Evolutionary conservation across 2,888 invertebrate species (phyloP).

Genomic region (Melanophora roralis): DNA sequence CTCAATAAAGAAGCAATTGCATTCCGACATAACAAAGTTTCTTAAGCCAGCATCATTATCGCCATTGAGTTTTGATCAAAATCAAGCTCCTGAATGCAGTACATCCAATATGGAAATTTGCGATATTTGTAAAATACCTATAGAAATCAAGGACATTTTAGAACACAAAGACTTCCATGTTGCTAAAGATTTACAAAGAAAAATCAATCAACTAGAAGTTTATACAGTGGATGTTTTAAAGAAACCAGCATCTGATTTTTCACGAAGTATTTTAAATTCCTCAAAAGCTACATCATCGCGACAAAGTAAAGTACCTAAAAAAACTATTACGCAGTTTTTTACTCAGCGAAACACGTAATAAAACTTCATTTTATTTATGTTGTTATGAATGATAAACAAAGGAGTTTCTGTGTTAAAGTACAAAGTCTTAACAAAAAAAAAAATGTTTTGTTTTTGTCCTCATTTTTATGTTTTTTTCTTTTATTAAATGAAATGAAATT

Average conservation of each 20-base stretch:
- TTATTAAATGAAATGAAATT: too few relatives aligned
- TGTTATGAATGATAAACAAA: not conserved
- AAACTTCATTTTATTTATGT: not conserved
- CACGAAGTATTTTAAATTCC: conserved; percentile 37
- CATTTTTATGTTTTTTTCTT: too few relatives aligned
- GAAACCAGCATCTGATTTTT: conserved; percentile 51
- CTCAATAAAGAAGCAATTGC: conserved; percentile 6
- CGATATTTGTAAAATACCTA: conserved; percentile 82
- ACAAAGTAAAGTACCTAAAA: conserved; percentile 27
- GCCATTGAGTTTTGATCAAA: not conserved
- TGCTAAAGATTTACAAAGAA: conserved; percentile 83
- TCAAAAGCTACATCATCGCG: conserved; percentile 8
- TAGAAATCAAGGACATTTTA: conserved; percentile 81
- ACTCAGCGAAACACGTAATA: conserved; percentile 65
- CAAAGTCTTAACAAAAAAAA: conserved; percentile 75
- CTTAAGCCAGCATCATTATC: conserved; percentile 51
- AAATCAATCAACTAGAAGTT: conserved; percentile 71
- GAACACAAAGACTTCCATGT: conserved; percentile 92
- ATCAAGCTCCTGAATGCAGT: not conserved
- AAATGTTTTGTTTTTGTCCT: not conserved
- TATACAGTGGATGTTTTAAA: conserved; percentile 64
- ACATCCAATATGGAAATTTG: conserved; percentile 78
- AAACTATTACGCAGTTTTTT: conserved; percentile 70
- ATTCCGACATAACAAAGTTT: conserved; percentile 69
- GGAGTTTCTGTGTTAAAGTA: conserved; percentile 67